Conservation (phyloP, 2,888 invertebrate genomes). For the Pristionchus exspectatus region DNA sequence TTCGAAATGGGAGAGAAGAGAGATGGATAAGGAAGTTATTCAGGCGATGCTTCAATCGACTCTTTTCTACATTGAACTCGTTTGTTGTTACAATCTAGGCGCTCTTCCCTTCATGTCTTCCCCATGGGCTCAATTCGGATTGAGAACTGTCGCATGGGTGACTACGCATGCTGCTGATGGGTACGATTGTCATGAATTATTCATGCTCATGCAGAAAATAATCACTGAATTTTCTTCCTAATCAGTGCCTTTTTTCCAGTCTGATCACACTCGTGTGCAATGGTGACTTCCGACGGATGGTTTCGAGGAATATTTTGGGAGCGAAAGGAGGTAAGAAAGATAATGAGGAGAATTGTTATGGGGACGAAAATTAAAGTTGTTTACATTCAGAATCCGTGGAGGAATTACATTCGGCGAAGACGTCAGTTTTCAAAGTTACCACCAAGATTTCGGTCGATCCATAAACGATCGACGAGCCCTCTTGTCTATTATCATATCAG, state of each 20-base stretch:
- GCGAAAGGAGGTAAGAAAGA: not conserved
- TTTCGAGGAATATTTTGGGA: not conserved
- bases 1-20: not conserved
- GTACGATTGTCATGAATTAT: not conserved
- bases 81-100: constrained; percentile 48
- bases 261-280: constrained; percentile 47
- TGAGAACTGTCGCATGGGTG: constrained; percentile 49
- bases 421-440: constrained; percentile 29
- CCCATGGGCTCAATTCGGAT: constrained; percentile 51
- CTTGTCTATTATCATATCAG: not conserved
- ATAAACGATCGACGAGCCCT: not conserved
- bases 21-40: not conserved
- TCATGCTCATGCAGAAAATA: too few relatives aligned
- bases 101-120: constrained; percentile 51
- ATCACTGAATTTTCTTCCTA: not conserved
- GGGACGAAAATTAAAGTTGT: not conserved
- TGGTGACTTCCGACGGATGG: constrained; percentile 41
- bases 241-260: not conserved
- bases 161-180: constrained; percentile 30
- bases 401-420: constrained; percentile 43
- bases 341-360: not conserved
- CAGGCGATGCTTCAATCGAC: constrained; percentile 50
- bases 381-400: constrained; percentile 25
- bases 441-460: not conserved
- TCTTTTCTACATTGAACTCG: constrained; percentile 51